Conservation (phyloP, 2,797 vertebrate species). For the Propithecus perrieri region DNA sequence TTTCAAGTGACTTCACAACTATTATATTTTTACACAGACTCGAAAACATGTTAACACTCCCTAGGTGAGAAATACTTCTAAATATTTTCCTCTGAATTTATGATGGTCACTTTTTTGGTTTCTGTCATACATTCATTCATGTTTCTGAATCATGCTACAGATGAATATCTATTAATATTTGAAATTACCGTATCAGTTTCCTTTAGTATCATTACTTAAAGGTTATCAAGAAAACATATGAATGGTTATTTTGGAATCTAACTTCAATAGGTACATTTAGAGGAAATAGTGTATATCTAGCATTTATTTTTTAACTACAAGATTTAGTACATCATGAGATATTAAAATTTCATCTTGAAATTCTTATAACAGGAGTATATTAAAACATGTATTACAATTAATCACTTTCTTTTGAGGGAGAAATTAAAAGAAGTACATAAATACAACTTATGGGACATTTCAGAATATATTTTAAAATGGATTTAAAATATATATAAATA, state of each 20-base stretch:
- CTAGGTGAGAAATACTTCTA: not conserved
- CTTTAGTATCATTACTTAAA: not conserved
- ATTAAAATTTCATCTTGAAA: slow-evolving; percentile 49
- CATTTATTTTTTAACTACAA: slow-evolving; percentile 7
- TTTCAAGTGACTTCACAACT: not conserved
- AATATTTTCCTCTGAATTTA: slow-evolving; percentile 7
- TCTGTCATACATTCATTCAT: not conserved
- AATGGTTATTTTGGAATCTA: slow-evolving; percentile 11
- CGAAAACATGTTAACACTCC: not conserved
- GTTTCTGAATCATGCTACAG: not conserved
- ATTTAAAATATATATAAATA: not conserved
- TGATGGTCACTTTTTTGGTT: not conserved
- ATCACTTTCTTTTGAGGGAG: slow-evolving; percentile 37
- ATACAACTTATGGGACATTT: not conserved
- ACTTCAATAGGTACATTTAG: not conserved
- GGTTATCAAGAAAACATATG: not conserved
- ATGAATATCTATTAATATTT: not conserved
- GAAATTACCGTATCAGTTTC: slow-evolving; percentile 3
- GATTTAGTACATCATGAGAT: not conserved
- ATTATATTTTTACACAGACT: not conserved
- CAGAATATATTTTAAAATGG: not conserved
- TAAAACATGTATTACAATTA: slow-evolving; percentile 27
- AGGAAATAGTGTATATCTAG: not conserved
- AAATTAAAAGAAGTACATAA: slow-evolving; percentile 51
- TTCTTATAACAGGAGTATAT: slow-evolving; percentile 25